Evolutionary conservation across 2,797 vertebrate species (phyloP), one percentile per base, ranked within the genome.

Genomic region (Cuculus canorus): DNA sequence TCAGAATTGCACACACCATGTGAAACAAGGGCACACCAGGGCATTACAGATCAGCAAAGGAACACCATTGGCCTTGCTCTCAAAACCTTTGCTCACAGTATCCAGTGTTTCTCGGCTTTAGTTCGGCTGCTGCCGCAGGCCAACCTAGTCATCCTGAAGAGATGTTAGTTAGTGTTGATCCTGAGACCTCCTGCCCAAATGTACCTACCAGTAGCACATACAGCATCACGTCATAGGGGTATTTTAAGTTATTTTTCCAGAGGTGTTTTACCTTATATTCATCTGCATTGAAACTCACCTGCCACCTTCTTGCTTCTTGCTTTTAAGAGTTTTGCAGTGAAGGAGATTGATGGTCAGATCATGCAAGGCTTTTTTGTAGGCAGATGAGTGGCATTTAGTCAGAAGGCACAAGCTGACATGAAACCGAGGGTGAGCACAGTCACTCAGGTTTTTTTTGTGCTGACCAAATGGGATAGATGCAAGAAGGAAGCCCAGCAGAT

Each of bases 401-500:
- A 30, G 60, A 43, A 76, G 6, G 54, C 13, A 86, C 61, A 72
- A 82, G 71, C 70, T 70, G 82, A 66, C 77, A 17, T 3, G 5
- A 80, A 75, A 28, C 9, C 10, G 11, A 41, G 64, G 19, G 11
- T 41, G 59, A 78, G 52, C 4, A 6, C 17, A 11, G 54, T 64
- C 47, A 30, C 53, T 86, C 19, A 0, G 43, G 52, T 5, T 32
- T 88, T 88, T 63, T 70, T 43, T 56, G 24, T 57, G 61, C 68
- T 88, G 88, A 68, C 87, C 82, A 90, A 82, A 82, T 47, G 93
- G 77, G 65, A 37, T 65, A 28, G 30, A 21, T 43, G 59, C 24
- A 76, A 70, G 82, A 70, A 70, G 79, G 70, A 80, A 57, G 64
- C 65, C 86, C 69, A 73, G 75, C 90, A 95, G 71, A 28, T 92